phyloP scores from a whole-genome alignment of 1,140 invertebrate genomes.

The Proctacanthus coquilletti region DNA sequence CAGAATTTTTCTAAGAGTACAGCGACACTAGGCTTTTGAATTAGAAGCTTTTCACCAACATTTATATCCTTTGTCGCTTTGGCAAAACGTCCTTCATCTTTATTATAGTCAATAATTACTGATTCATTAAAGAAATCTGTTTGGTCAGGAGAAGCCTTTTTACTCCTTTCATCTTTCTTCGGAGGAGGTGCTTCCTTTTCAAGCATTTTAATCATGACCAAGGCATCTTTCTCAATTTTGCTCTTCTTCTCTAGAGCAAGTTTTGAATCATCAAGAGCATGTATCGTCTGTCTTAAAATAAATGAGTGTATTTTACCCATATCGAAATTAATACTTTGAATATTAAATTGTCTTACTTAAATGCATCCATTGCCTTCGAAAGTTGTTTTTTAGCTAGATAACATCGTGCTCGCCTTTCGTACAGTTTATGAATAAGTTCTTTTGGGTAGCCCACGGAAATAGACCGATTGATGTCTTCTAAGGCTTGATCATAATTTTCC shows the following conservation, averaged over 20 bases:
- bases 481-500: conserved; percentile 44
- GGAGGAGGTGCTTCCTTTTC: conserved; percentile 32
- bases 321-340: neutral
- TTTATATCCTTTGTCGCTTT: conserved; percentile 44
- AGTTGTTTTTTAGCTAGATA: conserved; percentile 54
- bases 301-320: no score
- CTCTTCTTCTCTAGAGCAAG: conserved; percentile 45
- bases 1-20: conserved; percentile 54
- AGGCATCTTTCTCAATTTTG: conserved; percentile 48
- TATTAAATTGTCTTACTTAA: conserved; percentile 32
- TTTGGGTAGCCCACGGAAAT: conserved; percentile 54
- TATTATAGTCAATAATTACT: conserved; percentile 23
- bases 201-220: conserved; percentile 55
- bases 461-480: conserved; percentile 56
- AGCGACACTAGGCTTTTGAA: conserved; percentile 59
- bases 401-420: conserved; percentile 60
- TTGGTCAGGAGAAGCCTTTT: conserved; percentile 7
- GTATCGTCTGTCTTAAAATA: conserved; percentile 38
- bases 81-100: conserved; percentile 40
- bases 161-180: conserved; percentile 16
- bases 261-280: conserved; percentile 43
- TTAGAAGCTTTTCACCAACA: conserved; percentile 48
- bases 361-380: conserved; percentile 46
- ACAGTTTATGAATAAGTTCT: conserved; percentile 58
- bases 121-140: conserved; percentile 16